Percentiles rank a stretch among this genome's conserved stretches.
Conservation (phyloP, 2,113 vertebrate species). For the Genyomyrus donnyi region DNA sequence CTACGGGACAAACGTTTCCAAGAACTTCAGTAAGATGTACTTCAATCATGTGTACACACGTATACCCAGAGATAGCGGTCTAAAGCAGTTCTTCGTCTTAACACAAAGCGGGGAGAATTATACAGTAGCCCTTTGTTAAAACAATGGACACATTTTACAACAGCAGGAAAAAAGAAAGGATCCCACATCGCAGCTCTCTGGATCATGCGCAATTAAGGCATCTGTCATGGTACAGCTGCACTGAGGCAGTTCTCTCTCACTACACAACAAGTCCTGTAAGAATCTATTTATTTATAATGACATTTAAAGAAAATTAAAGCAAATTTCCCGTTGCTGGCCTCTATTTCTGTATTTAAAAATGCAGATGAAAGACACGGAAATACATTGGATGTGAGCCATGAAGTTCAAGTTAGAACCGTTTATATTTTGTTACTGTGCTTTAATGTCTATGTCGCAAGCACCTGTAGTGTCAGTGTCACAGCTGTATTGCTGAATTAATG, state of each 20-base stretch:
- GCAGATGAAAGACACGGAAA: background rate
- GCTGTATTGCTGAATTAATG: background rate
- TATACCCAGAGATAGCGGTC: background rate
- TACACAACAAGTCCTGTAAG: background rate
- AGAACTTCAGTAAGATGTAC: background rate
- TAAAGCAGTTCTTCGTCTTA: background rate
- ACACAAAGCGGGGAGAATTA: background rate
- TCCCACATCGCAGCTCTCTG: background rate
- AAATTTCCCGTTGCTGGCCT: background rate
- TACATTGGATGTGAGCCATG: background rate
- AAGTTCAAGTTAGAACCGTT: background rate
- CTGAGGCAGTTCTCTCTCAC: background rate
- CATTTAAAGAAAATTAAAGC: background rate
- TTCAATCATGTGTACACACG: background rate
- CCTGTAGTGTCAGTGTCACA: background rate
- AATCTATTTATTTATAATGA: background rate
- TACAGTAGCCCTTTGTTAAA: background rate
- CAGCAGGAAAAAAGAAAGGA: background rate
- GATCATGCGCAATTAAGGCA: background rate
- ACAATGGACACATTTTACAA: background rate
- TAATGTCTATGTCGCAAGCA: background rate
- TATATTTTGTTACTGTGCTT: background rate
- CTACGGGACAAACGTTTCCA: background rate
- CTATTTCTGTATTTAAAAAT: background rate
- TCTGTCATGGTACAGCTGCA: background rate